Percentiles rank a stretch among this genome's conserved stretches.
Conservation (phyloP, 2,113 vertebrate species). For the Orycteropus afer region DNA sequence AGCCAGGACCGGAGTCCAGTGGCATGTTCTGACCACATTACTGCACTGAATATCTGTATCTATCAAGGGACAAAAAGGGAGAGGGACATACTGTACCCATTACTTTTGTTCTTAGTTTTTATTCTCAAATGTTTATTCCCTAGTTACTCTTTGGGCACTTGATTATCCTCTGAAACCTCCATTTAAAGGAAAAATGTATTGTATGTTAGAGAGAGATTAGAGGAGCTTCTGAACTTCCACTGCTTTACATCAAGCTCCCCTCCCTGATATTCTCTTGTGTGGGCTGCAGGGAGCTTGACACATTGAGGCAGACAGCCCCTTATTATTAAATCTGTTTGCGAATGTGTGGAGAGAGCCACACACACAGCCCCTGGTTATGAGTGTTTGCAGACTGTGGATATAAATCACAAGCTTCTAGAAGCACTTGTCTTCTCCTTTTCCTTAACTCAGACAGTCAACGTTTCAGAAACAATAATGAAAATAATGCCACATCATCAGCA, state of each 20-base stretch:
- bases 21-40: not conserved
- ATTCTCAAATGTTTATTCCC: conserved; percentile 72
- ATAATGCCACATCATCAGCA: not conserved
- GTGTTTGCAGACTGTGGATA: conserved; percentile 63
- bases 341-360: conserved; percentile 77
- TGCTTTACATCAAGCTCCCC: conserved; percentile 71
- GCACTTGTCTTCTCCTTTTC: not conserved
- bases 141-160: conserved; percentile 60
- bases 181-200: conserved; percentile 70
- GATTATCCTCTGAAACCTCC: conserved; percentile 69
- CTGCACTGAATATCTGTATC: not conserved
- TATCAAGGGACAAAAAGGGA: conserved; percentile 66
- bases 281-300: conserved; percentile 76
- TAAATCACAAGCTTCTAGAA: conserved; percentile 56
- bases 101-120: conserved; percentile 75
- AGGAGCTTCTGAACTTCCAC: conserved; percentile 81
- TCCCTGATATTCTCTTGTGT: conserved; percentile 70
- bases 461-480: conserved; percentile 19
- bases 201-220: conserved; percentile 70
- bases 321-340: conserved; percentile 86
- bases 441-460: not conserved
- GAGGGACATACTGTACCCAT: not conserved
- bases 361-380: conserved; percentile 72
- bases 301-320: conserved; percentile 78
- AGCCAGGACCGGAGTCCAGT: not conserved